Base-by-base conservation (phyloP, 2,797 vertebrate species). In the Pseudopleuronectes americanus region DNA sequence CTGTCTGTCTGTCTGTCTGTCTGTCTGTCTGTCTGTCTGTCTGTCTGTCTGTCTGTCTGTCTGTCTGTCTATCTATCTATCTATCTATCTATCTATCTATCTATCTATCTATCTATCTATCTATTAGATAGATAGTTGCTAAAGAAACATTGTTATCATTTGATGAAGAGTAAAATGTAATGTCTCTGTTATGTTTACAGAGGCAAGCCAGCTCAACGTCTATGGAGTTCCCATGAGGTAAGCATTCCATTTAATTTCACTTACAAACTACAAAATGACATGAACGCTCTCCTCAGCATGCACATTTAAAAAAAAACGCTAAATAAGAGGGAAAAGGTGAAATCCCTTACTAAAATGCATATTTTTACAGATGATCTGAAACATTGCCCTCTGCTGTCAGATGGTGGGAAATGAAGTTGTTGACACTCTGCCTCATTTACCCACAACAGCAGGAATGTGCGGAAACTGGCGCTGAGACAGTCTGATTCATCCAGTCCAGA, bases 131-230 rank as follows among this genome's bases (percentile, higher is more conserved):
- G n/a, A n/a, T n/a, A 28, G 16, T 9, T 12, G 17, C 3, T 33
- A 28, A 58, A 57, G 55, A 16, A 68, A 56, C n/a, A 10, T 2
- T 38, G 9, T 19, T 23, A 16, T 45, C 17, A 45, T 19, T 45
- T 6, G 43, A 16, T 45, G 12, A 38, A 13, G 12, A 38, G 36
- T 38, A 16, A 16, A 45, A 45, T 4, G 16, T 8, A 4, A 3
- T 43, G 21, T 79, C 7, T 83, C 7, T 80, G 23, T 71, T 85
- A 6, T 76, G 22, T 87, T 79, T 43, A 83, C 90, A 97, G 96
- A 97, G 85, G 96, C 96, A 68, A 97, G 96, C 75, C 96, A 97
- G 68, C 92, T 96, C 62, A 96, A 94, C 59, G 94, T 96, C 9
- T 96, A 94, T 31, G 93, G 95, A 19, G 93, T 94, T 36, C 96